Conservation (phyloP, 2,113 vertebrate genomes). For the Mormyrus iriodes region DNA sequence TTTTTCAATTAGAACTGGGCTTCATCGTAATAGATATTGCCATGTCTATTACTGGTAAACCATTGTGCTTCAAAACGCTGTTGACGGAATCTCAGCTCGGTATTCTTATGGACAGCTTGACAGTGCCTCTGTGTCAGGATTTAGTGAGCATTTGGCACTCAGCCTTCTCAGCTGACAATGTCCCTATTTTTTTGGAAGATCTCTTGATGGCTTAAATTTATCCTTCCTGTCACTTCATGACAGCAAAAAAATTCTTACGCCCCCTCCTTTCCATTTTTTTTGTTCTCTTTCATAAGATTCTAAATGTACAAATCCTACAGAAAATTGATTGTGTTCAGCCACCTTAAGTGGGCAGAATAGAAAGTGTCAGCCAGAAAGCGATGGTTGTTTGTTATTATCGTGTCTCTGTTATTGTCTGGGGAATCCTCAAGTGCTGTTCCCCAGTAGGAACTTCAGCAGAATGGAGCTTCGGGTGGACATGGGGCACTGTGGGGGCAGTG, state of each 20-base stretch:
- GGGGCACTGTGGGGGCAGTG: background rate
- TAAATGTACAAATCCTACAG: constrained; percentile 28
- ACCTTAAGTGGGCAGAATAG: constrained; percentile 35
- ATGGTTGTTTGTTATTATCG: background rate
- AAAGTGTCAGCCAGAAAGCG: constrained; percentile 26
- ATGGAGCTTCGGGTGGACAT: background rate
- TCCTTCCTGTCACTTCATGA: constrained; percentile 43
- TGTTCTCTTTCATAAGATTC: constrained; percentile 16
- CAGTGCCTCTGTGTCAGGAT: constrained; percentile 57
- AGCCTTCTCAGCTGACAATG: constrained; percentile 54
- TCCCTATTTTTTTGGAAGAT: constrained; percentile 35
- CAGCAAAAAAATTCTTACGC: constrained; percentile 31
- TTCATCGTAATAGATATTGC: constrained; percentile 18
- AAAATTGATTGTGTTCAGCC: constrained; percentile 36
- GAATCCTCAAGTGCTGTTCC: background rate
- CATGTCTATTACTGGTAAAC: constrained; percentile 12
- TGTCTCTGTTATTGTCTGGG: constrained; percentile 11
- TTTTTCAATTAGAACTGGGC: background rate
- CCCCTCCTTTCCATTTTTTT: constrained; percentile 20
- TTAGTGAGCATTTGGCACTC: constrained; percentile 47
- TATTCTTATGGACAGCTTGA: constrained; percentile 44
- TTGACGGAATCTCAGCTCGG: constrained; percentile 29
- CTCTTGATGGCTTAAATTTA: constrained; percentile 51
- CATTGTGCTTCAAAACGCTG: constrained; percentile 43
- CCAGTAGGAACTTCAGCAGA: background rate